These are phyloP conservation scores for Pantherophis vulpinus DNA, from an alignment of 2,797 vertebrate genomes.

Conservation along the genomic window DNA sequence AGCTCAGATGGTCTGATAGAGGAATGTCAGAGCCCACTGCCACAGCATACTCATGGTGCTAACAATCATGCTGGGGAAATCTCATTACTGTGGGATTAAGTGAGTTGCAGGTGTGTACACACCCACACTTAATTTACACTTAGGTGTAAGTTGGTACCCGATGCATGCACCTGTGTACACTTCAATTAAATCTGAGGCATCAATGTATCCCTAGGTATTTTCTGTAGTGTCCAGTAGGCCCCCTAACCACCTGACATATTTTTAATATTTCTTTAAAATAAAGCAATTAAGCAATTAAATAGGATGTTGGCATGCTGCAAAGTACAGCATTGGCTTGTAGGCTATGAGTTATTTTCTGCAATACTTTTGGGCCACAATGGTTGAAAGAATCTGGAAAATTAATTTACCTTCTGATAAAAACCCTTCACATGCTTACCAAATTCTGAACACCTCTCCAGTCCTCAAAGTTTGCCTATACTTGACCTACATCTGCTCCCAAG, in stretches of 20 bases:
- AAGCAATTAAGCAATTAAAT: not conserved
- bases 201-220: not conserved
- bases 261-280: not conserved
- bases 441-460: not conserved
- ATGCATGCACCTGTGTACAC: not conserved
- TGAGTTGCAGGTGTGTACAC: not conserved
- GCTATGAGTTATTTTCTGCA: not conserved
- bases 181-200: not conserved
- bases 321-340: not conserved
- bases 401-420: not conserved
- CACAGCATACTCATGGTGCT: not conserved
- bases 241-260: not conserved
- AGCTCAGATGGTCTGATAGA: not conserved
- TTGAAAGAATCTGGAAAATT: not conserved
- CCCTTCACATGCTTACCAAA: not conserved
- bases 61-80: not conserved
- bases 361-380: not conserved
- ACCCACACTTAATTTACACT: not conserved
- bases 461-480: not conserved
- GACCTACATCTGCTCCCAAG: not conserved
- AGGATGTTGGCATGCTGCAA: not conserved
- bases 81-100: not conserved
- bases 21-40: slow-evolving; percentile 6
- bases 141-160: not conserved
- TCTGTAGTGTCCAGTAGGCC: not conserved